Evolutionary conservation across 2,888 invertebrate genomes (phyloP), one percentile per base, ranked within the genome.

Genomic region (Spodoptera exigua): DNA sequence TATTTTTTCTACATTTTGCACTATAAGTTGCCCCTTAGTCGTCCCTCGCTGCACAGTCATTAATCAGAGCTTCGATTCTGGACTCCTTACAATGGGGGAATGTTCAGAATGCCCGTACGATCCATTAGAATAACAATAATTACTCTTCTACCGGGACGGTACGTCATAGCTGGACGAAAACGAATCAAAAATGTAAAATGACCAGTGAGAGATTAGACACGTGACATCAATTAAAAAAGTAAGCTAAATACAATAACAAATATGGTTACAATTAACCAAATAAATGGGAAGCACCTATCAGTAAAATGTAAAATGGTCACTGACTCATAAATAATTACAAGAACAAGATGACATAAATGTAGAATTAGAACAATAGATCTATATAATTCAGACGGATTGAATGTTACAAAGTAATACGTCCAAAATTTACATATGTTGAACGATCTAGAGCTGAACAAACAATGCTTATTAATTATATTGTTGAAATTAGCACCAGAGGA

Each of bases 61-160:
- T 93, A 93, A 94, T 94, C 93, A 93, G 88, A 79, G 74, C 88
- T 92, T 94, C 93, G 94, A 94, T 92, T 88, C 90, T 89, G 90
- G 89, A 90, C 92, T 91, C 87, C 87, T 90, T 89, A 93, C 94
- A 94, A 93, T 91, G 83, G 93, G 93, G 90, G 91, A 89, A 91
- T 91, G 91, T 88, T 90, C 89, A 84, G 87, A 87, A 86, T 85
- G 88, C 88, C 88, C 90, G 89, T 86, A 84, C 89, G 88, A 89
- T 88, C 93, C 91, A 92, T 92, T 92, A 91, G 89, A 93, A 92
- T 93, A 93, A 91, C 89, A 91, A 91, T 94, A 92, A 93, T 94
- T 92, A 92, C 89, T 91, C 91, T 91, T 89, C 87, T 82, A 85
- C 66, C 47, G 70, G 62, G 56, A 62, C 61, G 70, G 49, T 83